Evolutionary conservation across 2,113 vertebrate genomes (phyloP).

Genomic region (Colaptes auratus): DNA sequence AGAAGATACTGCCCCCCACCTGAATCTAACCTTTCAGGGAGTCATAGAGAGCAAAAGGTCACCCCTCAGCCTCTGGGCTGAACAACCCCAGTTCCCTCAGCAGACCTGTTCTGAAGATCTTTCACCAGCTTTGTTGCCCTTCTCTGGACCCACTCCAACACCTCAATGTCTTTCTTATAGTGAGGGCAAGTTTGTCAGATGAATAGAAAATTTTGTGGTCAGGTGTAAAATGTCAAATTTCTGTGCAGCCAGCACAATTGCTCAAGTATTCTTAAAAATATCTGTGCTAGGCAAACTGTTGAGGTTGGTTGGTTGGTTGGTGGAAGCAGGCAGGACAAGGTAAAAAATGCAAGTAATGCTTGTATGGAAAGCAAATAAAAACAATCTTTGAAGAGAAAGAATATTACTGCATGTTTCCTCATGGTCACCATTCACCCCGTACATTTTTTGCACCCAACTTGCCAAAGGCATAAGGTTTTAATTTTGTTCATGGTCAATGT

Average conservation of each 20-base stretch:
- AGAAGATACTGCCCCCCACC: no score
- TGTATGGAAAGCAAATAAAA: conserved; percentile 39
- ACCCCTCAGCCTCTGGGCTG: no score
- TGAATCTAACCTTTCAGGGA: no score
- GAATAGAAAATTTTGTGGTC: background rate
- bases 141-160: no score
- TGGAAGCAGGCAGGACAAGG: conserved; percentile 5
- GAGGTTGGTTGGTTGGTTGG: background rate
- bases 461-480: conserved; percentile 52
- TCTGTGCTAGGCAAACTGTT: background rate
- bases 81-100: no score
- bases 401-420: conserved; percentile 41
- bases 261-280: background rate
- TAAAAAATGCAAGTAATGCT: background rate
- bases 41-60: no score
- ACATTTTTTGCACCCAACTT: conserved; percentile 14
- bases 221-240: background rate
- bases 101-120: no score
- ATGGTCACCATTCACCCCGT: conserved; percentile 26
- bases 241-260: background rate
- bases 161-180: no score
- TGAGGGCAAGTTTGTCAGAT: background rate
- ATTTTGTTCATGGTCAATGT: conserved; percentile 26
- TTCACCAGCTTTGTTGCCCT: no score
- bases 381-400: conserved; percentile 23